These are phyloP conservation scores for Catocala sponsa DNA, from an alignment of 2,888 invertebrate species.

Conservation along the genomic window DNA sequence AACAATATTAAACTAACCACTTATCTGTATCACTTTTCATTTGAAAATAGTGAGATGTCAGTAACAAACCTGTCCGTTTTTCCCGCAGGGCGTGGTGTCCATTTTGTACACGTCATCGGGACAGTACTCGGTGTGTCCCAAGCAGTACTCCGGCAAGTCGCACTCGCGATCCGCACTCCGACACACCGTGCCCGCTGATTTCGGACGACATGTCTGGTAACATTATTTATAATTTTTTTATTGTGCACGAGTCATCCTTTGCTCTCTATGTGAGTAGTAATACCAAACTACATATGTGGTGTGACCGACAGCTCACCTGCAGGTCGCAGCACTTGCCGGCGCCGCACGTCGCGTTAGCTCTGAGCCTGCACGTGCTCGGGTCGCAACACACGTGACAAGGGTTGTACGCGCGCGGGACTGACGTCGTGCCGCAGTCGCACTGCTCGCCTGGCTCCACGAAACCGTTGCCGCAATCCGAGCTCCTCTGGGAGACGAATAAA, in stretches of 20 bases:
- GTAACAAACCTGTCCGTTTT: conserved; percentile 78
- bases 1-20: no score
- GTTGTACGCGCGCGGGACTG: conserved; percentile 90
- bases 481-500: conserved; percentile 93
- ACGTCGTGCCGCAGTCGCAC: conserved; percentile 97
- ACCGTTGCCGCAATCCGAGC: conserved; percentile 94
- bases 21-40: no score
- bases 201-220: conserved; percentile 91
- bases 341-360: conserved; percentile 96
- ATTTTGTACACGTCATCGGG: conserved; percentile 96
- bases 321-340: conserved; percentile 97
- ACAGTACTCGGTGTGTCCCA: conserved; percentile 97
- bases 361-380: conserved; percentile 95
- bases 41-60: no score
- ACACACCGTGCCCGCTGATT: conserved; percentile 93
- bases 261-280: no score
- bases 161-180: conserved; percentile 95
- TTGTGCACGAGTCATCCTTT: no score
- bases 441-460: conserved; percentile 98
- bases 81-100: conserved; percentile 94
- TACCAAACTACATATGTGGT: background rate
- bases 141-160: conserved; percentile 98
- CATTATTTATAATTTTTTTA: no score
- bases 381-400: conserved; percentile 92
- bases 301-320: conserved; percentile 60